These are phyloP conservation scores for Lasiurus cinereus DNA, from an alignment of 2,113 vertebrate species.

Conservation along the genomic window DNA sequence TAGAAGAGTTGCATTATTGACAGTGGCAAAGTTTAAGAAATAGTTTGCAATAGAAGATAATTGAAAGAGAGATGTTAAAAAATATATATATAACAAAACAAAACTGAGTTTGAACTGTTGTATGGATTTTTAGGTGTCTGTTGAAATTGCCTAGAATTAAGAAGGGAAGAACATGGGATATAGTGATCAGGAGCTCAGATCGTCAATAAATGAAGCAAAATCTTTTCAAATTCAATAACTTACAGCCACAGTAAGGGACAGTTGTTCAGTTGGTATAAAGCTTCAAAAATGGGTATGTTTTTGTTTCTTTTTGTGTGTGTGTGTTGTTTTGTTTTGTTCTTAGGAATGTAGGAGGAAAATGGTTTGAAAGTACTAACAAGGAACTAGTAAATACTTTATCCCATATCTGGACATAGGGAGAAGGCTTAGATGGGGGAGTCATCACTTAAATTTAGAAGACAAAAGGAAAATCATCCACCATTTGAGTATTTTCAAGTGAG, in stretches of 20 bases:
- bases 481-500: neutral
- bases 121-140: neutral
- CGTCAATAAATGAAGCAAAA: neutral
- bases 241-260: neutral
- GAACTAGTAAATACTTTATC: neutral
- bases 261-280: neutral
- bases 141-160: neutral
- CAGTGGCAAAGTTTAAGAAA: neutral
- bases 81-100: no score
- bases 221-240: constrained; percentile 1
- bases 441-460: neutral
- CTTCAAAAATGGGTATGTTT: neutral
- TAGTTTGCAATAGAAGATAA: neutral
- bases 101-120: neutral
- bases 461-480: neutral
- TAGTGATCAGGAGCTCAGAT: neutral
- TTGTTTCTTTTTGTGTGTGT: neutral
- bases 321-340: neutral
- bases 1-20: neutral
- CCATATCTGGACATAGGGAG: neutral
- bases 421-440: neutral
- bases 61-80: neutral
- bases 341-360: neutral
- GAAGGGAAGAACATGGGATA: neutral
- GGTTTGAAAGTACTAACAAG: neutral